Evolutionary conservation across 2,888 invertebrate genomes (phyloP).

Genomic region (Hermaeophaga mercurialis): DNA sequence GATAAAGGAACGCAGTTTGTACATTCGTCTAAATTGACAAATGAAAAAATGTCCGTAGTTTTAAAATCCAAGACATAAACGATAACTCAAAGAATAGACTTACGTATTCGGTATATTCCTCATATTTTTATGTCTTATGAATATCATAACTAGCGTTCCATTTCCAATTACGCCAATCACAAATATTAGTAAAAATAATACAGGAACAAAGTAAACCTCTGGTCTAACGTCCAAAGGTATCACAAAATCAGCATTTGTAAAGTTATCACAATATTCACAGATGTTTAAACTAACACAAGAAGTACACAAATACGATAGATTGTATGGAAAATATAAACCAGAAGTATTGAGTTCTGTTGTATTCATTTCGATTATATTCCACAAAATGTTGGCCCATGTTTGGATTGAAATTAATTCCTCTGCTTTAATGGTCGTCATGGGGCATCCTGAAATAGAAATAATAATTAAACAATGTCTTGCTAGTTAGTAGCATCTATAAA

Average conservation of each 20-base stretch:
- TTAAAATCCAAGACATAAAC: too few species aligned
- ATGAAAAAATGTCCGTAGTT: too few species aligned
- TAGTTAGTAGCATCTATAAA: too few species aligned
- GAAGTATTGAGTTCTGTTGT: neutral
- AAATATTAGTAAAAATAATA: slow-evolving; percentile 80
- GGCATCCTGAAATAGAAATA: neutral
- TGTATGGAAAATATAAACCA: neutral
- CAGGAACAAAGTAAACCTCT: slow-evolving; percentile 80
- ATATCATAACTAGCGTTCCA: slow-evolving; percentile 80
- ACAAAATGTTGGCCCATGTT: too few species aligned
- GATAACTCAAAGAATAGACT: too few species aligned
- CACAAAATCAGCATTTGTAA: slow-evolving; percentile 3
- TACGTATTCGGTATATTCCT: slow-evolving; percentile 84
- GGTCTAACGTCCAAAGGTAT: slow-evolving; percentile 68
- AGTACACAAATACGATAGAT: too few species aligned
- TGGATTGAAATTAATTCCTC: neutral
- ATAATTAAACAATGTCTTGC: neutral
- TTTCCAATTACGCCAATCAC: slow-evolving; percentile 84
- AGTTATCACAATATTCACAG: neutral
- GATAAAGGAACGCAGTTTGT: too few species aligned
- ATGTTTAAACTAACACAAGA: too few species aligned
- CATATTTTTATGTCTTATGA: slow-evolving; percentile 78
- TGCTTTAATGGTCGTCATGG: neutral
- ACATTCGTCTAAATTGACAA: too few species aligned
- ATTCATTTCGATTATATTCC: neutral